Conservation (phyloP, 2,113 vertebrate species). For the Cyphomyrus plagiostoma region DNA sequence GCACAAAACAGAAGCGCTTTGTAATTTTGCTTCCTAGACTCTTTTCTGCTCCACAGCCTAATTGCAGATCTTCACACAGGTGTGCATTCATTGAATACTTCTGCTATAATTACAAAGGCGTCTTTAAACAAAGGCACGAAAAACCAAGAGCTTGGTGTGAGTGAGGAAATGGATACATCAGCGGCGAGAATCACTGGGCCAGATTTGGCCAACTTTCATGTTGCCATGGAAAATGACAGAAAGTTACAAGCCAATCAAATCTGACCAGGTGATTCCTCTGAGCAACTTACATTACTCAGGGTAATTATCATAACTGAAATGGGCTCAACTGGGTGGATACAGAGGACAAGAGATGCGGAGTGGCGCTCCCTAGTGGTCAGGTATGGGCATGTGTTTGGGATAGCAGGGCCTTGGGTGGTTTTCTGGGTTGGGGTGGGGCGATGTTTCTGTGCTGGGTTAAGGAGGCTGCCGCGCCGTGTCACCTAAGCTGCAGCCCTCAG, state of each 20-base stretch:
- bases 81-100: not conserved
- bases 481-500: too few relatives aligned
- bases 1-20: not conserved
- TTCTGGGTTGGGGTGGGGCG: too few relatives aligned
- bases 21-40: not conserved
- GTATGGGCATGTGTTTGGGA: not conserved
- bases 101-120: not conserved
- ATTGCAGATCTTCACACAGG: not conserved
- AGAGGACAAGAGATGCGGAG: not conserved
- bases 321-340: not conserved
- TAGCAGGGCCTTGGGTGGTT: not conserved
- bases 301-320: not conserved
- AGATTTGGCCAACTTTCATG: not conserved
- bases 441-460: too few relatives aligned
- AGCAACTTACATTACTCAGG: not conserved
- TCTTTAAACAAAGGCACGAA: not conserved
- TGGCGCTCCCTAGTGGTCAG: not conserved
- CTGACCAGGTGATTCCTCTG: not conserved
- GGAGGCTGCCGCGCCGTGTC: too few relatives aligned
- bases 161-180: not conserved
- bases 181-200: not conserved
- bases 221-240: not conserved
- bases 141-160: not conserved
- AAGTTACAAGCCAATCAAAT: not conserved
- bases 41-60: not conserved